Evolutionary conservation across 1,140 invertebrate genomes (phyloP), one percentile per base, ranked within the genome.

Genomic region (Drosophila lacertosa): DNA sequence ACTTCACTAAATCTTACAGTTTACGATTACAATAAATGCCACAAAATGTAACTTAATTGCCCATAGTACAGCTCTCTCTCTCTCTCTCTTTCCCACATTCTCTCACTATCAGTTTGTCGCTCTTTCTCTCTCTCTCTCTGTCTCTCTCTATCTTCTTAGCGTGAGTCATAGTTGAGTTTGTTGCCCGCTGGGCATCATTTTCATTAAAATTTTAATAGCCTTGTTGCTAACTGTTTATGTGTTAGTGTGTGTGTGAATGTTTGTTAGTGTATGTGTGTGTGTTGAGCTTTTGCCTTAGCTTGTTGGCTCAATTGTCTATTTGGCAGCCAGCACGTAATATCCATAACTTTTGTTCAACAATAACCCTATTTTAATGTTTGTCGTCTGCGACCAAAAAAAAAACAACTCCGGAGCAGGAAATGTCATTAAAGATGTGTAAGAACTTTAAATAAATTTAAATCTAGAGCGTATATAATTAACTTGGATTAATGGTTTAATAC

Each of bases 151-250:
- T 9, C 13, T 42, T 32, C 33, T 6, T 47, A n/a, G 48, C 54
- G 70, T 82, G 79, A 82, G 79, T 82, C 79, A 82, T 79, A 59
- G 58, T 78, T 51, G 74, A 45, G 70, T 65, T 37, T 51, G 50
- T 67, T 67, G 65, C 79, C 79, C 79, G 54, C 39, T 40, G 77
- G 77, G 75, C 81, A 80, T 74, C 80, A 70, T 77, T 84, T 84
- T 84, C 81, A 84, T 86, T 84, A 86, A 84, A 84, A 80, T 86
- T 84, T 84, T 84, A 84, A 84, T 84, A 86, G 80, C 53, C 81
- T 54, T 63, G 53, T 63, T 70, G 20, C 29, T 45, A 57, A 26
- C 29, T 50, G 16, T 72, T 32, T 15, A 22, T 40, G 54, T 37
- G 13, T 57, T n/a, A 37, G 48, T 29, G 13, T 11, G 16, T 60